Evolutionary conservation across 2,113 vertebrate species (phyloP).

Genomic region (Odocoileus hemionus): DNA sequence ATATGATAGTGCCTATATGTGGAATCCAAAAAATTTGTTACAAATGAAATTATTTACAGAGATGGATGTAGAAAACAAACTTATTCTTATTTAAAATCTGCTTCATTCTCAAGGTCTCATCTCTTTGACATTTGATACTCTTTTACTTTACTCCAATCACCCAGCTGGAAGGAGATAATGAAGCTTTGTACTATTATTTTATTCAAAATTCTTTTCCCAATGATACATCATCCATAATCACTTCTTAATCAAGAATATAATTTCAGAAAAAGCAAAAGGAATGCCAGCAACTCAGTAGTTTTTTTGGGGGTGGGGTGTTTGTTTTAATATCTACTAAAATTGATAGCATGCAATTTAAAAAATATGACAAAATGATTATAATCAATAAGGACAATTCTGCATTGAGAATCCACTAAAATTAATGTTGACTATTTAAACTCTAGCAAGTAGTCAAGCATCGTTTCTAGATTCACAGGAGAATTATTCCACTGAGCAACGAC

Average conservation of each 20-base stretch:
- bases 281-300: neutral
- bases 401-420: neutral
- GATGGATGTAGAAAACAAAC: neutral
- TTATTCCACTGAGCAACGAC: neutral
- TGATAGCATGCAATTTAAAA: neutral
- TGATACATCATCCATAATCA: neutral
- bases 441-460: neutral
- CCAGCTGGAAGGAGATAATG: neutral
- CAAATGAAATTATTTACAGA: neutral
- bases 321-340: neutral
- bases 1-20: neutral
- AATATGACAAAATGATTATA: neutral
- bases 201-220: neutral
- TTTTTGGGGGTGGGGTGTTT: neutral
- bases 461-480: neutral
- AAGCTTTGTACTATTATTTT: neutral
- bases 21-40: neutral
- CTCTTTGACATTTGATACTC: neutral
- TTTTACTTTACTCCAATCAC: neutral
- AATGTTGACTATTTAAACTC: neutral
- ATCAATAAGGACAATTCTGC: neutral
- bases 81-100: neutral
- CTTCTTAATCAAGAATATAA: neutral
- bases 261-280: neutral
- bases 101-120: neutral